phyloP scores from a whole-genome alignment of 2,113 vertebrate species.

The Saiga tatarica region DNA sequence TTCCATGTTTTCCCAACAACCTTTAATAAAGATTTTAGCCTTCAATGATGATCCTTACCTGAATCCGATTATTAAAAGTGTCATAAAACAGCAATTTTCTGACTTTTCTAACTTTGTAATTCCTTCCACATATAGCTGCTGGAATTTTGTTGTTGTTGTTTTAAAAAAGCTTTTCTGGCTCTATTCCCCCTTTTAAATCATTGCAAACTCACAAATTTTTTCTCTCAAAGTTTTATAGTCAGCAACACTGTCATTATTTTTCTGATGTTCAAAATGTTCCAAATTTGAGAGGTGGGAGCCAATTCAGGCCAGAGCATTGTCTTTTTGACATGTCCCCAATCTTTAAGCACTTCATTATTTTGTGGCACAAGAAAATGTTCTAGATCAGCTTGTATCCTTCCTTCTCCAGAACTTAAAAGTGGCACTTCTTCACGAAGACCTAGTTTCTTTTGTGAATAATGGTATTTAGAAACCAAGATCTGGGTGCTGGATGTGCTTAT shows the following conservation, averaged over 20 bases:
- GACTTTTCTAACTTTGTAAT: neutral
- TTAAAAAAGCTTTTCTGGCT: neutral
- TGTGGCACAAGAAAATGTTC: neutral
- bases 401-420: neutral
- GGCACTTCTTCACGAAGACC: neutral
- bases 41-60: neutral
- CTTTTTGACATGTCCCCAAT: neutral
- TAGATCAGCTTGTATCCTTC: neutral
- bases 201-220: neutral
- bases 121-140: neutral
- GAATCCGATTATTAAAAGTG: neutral
- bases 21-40: neutral
- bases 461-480: conserved; percentile 14
- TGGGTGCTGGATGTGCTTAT: neutral
- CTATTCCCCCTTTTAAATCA: neutral
- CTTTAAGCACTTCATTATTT: neutral
- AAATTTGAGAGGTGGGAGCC: neutral
- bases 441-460: neutral
- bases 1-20: neutral
- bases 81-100: neutral
- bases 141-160: neutral
- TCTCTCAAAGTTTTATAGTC: neutral
- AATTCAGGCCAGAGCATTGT: neutral
- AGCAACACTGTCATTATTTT: neutral
- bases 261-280: neutral